These are phyloP conservation scores for Sebastes paucispinis DNA, from an alignment of 2,797 vertebrate species.

Conservation along the genomic window DNA sequence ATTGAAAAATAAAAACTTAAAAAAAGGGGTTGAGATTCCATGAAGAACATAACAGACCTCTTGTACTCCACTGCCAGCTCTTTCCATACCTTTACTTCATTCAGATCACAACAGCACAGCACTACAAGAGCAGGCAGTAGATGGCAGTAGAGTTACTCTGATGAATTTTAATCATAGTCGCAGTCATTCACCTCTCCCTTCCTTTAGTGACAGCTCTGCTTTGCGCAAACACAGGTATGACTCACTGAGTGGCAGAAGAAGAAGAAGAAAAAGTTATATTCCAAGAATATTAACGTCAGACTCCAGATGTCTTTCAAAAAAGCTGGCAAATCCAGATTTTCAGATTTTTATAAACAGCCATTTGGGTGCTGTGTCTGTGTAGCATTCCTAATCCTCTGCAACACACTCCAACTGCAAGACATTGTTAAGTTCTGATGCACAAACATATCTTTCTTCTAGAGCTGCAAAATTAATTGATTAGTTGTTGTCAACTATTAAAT, in stretches of 20 bases:
- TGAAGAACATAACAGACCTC: too few relatives aligned
- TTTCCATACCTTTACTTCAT: too few relatives aligned
- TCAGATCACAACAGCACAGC: too few relatives aligned
- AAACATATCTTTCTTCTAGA: background rate
- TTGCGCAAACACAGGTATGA: background rate
- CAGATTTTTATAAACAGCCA: background rate
- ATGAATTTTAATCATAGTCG: slow-evolving; percentile 2
- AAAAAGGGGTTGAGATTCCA: too few relatives aligned
- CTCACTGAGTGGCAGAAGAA: background rate
- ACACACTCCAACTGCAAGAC: background rate
- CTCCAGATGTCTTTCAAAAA: slow-evolving; percentile 18
- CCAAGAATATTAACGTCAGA: background rate
- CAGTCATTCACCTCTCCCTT: background rate
- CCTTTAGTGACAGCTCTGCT: background rate
- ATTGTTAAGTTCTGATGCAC: background rate
- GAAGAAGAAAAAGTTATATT: background rate
- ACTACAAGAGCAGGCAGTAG: slow-evolving; percentile 47
- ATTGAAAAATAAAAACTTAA: too few relatives aligned
- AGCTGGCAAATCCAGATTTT: background rate
- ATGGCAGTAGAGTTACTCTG: slow-evolving; percentile 65
- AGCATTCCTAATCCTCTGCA: background rate
- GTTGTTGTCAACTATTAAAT: too few relatives aligned
- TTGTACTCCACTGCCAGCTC: too few relatives aligned
- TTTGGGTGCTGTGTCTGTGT: background rate
- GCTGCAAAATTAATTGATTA: too few relatives aligned